Evolutionary conservation across 2,797 vertebrate genomes (phyloP), one percentile per base, ranked within the genome.

Genomic region (Propithecus perrieri): DNA sequence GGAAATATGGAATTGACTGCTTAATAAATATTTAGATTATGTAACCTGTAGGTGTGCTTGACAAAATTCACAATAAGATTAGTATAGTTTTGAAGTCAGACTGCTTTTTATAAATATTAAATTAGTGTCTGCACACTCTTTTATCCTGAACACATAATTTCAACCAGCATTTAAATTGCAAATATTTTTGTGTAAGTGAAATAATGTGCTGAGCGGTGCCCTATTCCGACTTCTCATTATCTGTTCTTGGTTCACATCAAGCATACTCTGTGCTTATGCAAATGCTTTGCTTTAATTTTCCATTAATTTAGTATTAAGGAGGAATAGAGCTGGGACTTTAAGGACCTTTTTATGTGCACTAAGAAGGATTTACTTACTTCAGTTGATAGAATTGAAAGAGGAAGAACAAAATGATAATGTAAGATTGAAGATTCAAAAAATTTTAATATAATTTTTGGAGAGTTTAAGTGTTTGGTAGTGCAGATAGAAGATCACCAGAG

Each of bases 21-120:
- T 81, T 81, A 48, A 35, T 92, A 92, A 61, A 75, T 65, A 75
- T 63, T 94, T 89, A 57, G 69, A 81, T 65, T 61, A 30, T 74
- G 22, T 50, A 85, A 26, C 26, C 75, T 71, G 5, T 61, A 74
- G 9, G 28, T 35, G 2, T 88, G 20, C 74, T 84, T 65, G 71
- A 65, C 35, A 65, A 17, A 86, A 78, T 78, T 67, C 41, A 65
- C 33, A 74, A 6, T 69, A 41, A 69, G 24, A 55, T 12, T 50
- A 7, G 20, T 74, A 22, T 12, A 53, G 13, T 90, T 90, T 90
- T 86, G 57, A 92, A 78, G 26, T 43, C 46, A 55, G 35, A 72
- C 30, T 63, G 9, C 46, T 92, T 85, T 94, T 88, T 85, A 28
- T 55, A 61, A 74, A 89, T 61, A 93, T 79, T 43, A 74, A 85